Conservation (phyloP, 2,113 vertebrate species). For the Malurus elegans region DNA sequence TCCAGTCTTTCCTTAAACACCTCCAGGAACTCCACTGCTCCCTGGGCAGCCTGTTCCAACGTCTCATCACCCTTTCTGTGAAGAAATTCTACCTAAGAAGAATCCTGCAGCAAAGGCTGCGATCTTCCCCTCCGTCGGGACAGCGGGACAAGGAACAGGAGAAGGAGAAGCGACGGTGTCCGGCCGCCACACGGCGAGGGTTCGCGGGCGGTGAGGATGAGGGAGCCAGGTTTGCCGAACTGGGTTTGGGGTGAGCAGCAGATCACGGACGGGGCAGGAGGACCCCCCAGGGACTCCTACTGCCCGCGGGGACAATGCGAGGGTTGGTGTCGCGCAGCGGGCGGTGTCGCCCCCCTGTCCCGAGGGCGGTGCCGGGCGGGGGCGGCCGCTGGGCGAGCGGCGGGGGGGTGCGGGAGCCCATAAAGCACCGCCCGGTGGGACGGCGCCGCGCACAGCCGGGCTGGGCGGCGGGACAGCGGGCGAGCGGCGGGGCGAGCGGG, state of each 20-base stretch:
- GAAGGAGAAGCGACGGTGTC: rapidly evolving
- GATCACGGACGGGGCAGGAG: neutral
- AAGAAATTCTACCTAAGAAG: neutral
- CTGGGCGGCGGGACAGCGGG: neutral
- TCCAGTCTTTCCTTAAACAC: neutral
- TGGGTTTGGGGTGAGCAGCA: rapidly evolving
- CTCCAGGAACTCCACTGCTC: neutral
- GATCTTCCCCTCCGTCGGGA: neutral
- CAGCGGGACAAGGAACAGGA: neutral
- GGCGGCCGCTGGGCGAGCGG: neutral
- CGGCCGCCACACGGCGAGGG: rapidly evolving
- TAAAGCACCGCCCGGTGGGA: constrained; percentile 12
- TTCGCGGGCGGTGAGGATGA: rapidly evolving
- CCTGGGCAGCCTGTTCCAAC: neutral
- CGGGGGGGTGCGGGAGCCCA: neutral
- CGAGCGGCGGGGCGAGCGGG: neutral
- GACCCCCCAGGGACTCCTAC: rapidly evolving
- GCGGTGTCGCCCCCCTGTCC: neutral
- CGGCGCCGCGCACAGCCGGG: neutral
- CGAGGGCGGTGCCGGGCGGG: neutral
- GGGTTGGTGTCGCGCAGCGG: rapidly evolving
- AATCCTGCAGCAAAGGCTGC: neutral
- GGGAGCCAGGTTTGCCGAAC: rapidly evolving
- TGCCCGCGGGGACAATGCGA: neutral
- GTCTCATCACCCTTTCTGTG: neutral